Conservation (phyloP, 2,113 vertebrate genomes). For the Setophaga kirtlandii region DNA sequence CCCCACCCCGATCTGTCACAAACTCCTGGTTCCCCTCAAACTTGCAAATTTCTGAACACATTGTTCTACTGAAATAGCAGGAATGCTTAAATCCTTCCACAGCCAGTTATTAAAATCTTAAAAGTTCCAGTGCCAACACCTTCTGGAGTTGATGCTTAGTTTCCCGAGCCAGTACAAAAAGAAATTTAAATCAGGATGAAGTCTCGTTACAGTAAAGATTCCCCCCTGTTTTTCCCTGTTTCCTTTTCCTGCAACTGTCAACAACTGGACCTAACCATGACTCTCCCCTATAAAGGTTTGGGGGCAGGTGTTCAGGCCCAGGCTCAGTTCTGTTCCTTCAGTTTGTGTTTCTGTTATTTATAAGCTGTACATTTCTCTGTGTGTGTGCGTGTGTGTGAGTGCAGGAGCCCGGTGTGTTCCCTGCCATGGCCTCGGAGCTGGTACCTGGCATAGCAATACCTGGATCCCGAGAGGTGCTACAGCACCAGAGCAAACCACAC, state of each 20-base stretch:
- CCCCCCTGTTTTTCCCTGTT: not conserved
- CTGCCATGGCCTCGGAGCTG: constrained; percentile 30
- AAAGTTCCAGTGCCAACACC: not conserved
- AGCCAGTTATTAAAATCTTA: not conserved
- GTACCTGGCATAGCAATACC: constrained; percentile 62
- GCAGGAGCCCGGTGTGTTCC: not conserved
- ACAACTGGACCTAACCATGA: not conserved
- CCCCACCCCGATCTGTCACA: not conserved
- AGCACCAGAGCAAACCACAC: constrained; percentile 28
- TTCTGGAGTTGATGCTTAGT: not conserved
- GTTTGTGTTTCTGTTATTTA: constrained; percentile 22
- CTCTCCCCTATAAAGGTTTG: accelerated
- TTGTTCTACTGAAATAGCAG: not conserved
- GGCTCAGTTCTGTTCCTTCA: constrained; percentile 1
- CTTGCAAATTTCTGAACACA: not conserved
- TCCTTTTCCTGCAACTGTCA: not conserved
- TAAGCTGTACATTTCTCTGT: not conserved
- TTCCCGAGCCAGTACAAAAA: not conserved
- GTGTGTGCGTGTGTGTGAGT: not conserved
- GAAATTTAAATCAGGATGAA: not conserved
- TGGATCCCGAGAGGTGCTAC: constrained; percentile 40
- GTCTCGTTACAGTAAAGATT: not conserved
- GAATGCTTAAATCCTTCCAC: not conserved
- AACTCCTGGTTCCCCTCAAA: not conserved
- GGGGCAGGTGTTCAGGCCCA: not conserved